A percentile compares a stretch with the other conserved stretches of the same genome.
Evolutionary conservation across 2,888 invertebrate species (phyloP).

Genomic region (Amorpha juglandis): DNA sequence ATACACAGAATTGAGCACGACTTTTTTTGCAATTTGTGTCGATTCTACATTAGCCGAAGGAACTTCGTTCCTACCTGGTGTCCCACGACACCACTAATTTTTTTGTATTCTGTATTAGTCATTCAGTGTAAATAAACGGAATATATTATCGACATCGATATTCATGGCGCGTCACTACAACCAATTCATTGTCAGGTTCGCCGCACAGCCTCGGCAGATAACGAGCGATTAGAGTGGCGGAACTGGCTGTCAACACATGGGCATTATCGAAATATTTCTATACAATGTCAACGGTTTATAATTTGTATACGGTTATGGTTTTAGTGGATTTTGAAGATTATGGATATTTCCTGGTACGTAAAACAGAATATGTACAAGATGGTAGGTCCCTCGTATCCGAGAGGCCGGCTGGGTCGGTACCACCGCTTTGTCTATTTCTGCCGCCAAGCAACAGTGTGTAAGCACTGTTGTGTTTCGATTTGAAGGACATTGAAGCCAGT

Average conservation of each 20-base stretch:
- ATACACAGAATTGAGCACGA: too few relatives aligned
- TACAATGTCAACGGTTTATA: conserved; percentile 24
- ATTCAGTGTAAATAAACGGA: background rate
- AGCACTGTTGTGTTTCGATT: too few relatives aligned
- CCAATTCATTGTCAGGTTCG: conserved; percentile 83
- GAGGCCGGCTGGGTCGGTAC: too few relatives aligned
- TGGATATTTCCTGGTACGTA: background rate
- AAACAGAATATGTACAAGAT: too few relatives aligned
- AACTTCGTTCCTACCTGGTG: too few relatives aligned
- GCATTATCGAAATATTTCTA: conserved; percentile 69
- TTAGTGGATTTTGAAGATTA: background rate
- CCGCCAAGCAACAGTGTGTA: too few relatives aligned
- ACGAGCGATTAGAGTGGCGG: conserved; percentile 71
- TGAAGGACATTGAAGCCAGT: too few relatives aligned
- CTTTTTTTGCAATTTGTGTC: too few relatives aligned
- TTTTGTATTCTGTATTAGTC: background rate
- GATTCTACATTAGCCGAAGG: too few relatives aligned
- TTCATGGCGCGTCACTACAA: conserved; percentile 55
- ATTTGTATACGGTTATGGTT: background rate
- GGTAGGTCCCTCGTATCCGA: too few relatives aligned
- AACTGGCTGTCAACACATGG: conserved; percentile 65
- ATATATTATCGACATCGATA: conserved; percentile 44
- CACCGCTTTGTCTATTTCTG: too few relatives aligned
- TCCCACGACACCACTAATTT: too few relatives aligned
- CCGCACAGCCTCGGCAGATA: conserved; percentile 67